Evolutionary conservation across 2,797 vertebrate species (phyloP), one percentile per base, ranked within the genome.

Genomic region (Gymnocypris eckloni): DNA sequence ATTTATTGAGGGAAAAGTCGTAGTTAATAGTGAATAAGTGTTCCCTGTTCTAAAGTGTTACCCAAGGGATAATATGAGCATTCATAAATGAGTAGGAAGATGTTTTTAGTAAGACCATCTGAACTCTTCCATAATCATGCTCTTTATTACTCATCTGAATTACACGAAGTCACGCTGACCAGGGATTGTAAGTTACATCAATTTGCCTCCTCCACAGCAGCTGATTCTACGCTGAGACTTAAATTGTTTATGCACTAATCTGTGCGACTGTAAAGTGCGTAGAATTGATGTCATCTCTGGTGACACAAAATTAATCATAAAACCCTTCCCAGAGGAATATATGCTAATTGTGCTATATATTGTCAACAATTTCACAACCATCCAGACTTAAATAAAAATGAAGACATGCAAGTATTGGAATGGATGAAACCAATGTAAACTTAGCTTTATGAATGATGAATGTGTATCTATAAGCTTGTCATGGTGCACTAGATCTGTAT

Each of bases 161-260:
- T 72, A 45, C 52, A 86, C 56, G n/a, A 76, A 33, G 72, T 76
- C 70, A 77, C 67, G 81, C 72, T 82, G 84, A 88, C 80, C 83
- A 87, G 33, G 64, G 66, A 87, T 82, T 78, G 82, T 83, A 87
- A 89, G 45, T 82, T 81, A 72, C 71, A 87, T 88, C 84, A 85
- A 82, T 78, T 71, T 45, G 28, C 89, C 90, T 87, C 91, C 90
- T 91, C 86, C 87, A 82, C 88, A 90, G 70, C 89, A 91, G 84
- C 88, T 90, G 91, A 75, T 85, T 88, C 85, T 43, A 86, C 82
- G 59, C n/a, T 52, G 59, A 75, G 52, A 66, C 69, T 79, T 84
- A 20, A 43, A 69, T 67, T 50, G 66, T 79, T n/a, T 37, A 37
- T 85, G 12, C 54, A 73, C 52, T 61, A n/a, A 80, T 79, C 41